Base-by-base conservation (phyloP, 2,888 invertebrate genomes). In the Polyommatus iphigenia region DNA sequence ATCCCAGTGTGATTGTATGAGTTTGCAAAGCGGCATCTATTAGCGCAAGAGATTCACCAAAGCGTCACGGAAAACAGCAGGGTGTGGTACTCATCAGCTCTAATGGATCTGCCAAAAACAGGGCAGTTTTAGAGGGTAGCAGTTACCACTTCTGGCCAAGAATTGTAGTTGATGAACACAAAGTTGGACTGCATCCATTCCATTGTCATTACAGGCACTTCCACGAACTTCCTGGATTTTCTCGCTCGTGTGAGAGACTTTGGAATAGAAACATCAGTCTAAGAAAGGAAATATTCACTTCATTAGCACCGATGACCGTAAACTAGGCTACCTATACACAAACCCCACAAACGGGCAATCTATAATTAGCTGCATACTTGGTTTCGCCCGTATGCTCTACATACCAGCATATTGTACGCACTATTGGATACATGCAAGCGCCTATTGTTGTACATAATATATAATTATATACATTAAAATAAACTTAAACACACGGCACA, bases 281-380 rank as follows among this genome's bases (percentile, higher is more conserved):
- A 20, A n/a, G 20, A 32, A 20, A 24, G 18, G 29, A 24, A 71
- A 50, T 77, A 50, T 71, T 8, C n/a, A 7, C 57, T 54, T 77
- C n/a, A n/a, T 71, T 32, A 72, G 77, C 57, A 77, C 72, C 77
- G 54, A 77, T 54, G 41, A 72, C 72, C 71, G 72, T 36, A 57
- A 72, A 77, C 57, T 54, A 24, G 72, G 72, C 57, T 72, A 77
- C 71, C 57, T 72, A 59, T 24, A 54, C 77, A 72, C 32, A 20
- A 71, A 36, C 54, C 29, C 72, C 77, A 77, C 57, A 54, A 32
- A 71, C 54, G 57, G 57, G 77, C 77, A 72, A 77, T 72, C 32
- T 72, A 72, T 77, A 57, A 71, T 77, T 77, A 77, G 20, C 71
- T 77, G 41, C 72, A 71, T 57, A 77, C 57, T 71, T 50, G 36